Evolutionary conservation across 2,113 vertebrate genomes (phyloP).

Genomic region (Heloderma charlesbogerti): DNA sequence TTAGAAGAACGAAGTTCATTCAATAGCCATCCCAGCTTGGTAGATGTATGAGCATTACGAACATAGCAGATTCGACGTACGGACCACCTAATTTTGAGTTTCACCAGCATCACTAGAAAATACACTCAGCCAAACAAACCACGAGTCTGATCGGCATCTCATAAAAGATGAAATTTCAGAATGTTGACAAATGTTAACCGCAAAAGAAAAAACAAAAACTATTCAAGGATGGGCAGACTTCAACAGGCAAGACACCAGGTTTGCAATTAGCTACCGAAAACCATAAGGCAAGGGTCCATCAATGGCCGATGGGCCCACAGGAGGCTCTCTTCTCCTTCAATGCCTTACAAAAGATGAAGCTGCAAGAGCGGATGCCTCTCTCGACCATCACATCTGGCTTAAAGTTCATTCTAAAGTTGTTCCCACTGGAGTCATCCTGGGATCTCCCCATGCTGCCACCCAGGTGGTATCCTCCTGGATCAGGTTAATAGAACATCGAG

Average conservation of each 20-base stretch:
- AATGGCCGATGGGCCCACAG: too few relatives aligned
- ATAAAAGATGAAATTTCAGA: background rate
- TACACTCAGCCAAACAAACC: background rate
- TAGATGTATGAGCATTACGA: too few relatives aligned
- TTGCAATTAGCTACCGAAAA: background rate
- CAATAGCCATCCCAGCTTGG: too few relatives aligned
- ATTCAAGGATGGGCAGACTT: background rate
- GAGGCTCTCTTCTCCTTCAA: background rate
- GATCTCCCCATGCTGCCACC: background rate
- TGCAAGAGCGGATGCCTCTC: accelerated
- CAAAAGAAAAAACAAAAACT: background rate
- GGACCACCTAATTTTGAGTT: too few relatives aligned
- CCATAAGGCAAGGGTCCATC: accelerated
- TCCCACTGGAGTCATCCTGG: accelerated
- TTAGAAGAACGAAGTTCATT: too few relatives aligned
- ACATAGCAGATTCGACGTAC: too few relatives aligned
- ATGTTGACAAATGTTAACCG: background rate
- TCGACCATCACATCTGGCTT: background rate
- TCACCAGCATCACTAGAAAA: background rate
- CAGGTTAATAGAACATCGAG: constrained; percentile 65
- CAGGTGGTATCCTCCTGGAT: constrained; percentile 63
- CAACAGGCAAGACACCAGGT: background rate
- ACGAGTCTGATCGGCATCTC: background rate
- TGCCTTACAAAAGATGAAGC: accelerated
- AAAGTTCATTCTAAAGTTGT: background rate